Conservation (phyloP, 2,888 invertebrate species). For the Protonemura montana region DNA sequence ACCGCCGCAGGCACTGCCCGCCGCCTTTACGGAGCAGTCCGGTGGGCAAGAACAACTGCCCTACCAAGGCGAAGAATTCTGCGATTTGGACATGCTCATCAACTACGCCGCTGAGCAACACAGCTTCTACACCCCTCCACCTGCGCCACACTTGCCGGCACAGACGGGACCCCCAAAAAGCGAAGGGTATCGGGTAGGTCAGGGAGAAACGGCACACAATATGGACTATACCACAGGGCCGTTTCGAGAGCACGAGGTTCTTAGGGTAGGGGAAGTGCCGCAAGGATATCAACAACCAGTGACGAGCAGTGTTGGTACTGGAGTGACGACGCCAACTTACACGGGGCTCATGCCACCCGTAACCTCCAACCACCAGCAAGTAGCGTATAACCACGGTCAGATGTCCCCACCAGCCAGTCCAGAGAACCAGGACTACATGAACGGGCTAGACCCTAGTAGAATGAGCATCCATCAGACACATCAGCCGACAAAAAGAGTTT, state of each 20-base stretch:
- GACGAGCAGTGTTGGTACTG: neutral
- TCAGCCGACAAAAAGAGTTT: constrained; percentile 41
- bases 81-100: constrained; percentile 58
- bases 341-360: constrained; percentile 56
- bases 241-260: constrained; percentile 32
- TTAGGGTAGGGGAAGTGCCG: constrained; percentile 40
- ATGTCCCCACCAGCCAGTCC: constrained; percentile 61
- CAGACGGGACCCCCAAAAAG: constrained; percentile 28
- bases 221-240: constrained; percentile 23
- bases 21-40: constrained; percentile 1
- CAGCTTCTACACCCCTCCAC: constrained; percentile 52
- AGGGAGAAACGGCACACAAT: neutral
- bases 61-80: constrained; percentile 56
- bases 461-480: constrained; percentile 12
- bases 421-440: constrained; percentile 53
- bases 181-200: constrained; percentile 8
- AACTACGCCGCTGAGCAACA: constrained; percentile 58
- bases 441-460: constrained; percentile 40
- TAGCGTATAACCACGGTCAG: constrained; percentile 54
- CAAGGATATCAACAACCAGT: constrained; percentile 40
- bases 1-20: constrained; percentile 36
- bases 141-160: constrained; percentile 35
- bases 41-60: constrained; percentile 48
- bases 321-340: constrained; percentile 50
- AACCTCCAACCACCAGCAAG: constrained; percentile 51